Percentiles rank a stretch among this genome's conserved stretches.
Conservation (phyloP, 2,113 vertebrate genomes). For the western clawed frog (Xenopus tropicalis) region DNA sequence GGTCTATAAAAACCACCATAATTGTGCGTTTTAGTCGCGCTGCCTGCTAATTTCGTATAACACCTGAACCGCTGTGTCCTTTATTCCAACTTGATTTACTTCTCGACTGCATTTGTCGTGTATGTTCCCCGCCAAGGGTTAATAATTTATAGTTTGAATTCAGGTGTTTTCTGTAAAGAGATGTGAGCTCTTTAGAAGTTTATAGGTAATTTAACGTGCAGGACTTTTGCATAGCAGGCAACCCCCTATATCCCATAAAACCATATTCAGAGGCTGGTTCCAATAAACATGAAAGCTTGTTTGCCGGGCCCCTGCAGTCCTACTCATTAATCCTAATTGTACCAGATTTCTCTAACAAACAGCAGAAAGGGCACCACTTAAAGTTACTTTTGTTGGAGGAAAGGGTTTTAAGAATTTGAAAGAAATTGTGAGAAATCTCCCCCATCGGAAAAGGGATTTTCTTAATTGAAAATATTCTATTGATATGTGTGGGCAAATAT, state of each 20-base stretch:
- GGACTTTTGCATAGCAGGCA: conserved; percentile 30
- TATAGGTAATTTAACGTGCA: conserved; percentile 33
- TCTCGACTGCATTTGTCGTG: too few relatives aligned
- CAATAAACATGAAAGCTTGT: conserved; percentile 38
- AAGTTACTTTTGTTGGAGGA: too few relatives aligned
- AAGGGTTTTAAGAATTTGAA: too few relatives aligned
- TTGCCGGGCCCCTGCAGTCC: conserved; percentile 25
- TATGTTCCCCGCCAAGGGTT: conserved; percentile 10
- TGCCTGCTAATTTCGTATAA: too few relatives aligned
- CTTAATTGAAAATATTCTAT: too few relatives aligned
- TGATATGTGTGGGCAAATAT: too few relatives aligned
- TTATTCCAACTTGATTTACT: background rate
- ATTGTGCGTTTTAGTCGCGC: too few relatives aligned
- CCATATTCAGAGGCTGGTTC: conserved; percentile 27
- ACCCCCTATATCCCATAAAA: conserved; percentile 33
- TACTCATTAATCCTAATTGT: too few relatives aligned
- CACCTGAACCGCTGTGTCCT: too few relatives aligned
- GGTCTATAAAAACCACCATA: too few relatives aligned
- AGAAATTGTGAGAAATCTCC: too few relatives aligned
- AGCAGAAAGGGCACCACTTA: conserved; percentile 6
- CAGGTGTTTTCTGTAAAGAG: conserved; percentile 33
- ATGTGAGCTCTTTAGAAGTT: conserved; percentile 28
- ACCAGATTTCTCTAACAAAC: conserved; percentile 3
- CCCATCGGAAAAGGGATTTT: too few relatives aligned
- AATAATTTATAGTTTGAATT: conserved; percentile 8